Evolutionary conservation across 1,140 invertebrate genomes (phyloP).

Genomic region (Tribolium castaneum): DNA sequence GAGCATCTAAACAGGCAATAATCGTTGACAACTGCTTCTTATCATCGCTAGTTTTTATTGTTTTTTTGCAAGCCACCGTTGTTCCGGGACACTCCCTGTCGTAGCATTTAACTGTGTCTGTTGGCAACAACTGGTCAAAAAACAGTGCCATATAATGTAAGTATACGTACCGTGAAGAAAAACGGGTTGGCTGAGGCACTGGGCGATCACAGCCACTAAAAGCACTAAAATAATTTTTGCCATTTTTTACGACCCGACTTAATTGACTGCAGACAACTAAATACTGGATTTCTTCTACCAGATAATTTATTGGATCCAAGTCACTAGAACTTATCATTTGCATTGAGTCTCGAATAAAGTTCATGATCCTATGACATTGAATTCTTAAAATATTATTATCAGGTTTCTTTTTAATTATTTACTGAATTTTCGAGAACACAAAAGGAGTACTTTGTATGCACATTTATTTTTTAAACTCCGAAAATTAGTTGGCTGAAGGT

Average conservation of each 20-base stretch:
- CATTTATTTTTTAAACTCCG: neutral
- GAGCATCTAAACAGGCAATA: conserved; percentile 50
- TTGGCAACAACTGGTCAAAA: neutral
- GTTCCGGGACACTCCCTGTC: conserved; percentile 46
- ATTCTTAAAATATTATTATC: conserved; percentile 1
- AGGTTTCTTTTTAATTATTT: neutral
- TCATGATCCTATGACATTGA: neutral
- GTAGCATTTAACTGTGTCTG: conserved; percentile 43
- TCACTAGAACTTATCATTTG: neutral
- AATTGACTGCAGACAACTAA: neutral
- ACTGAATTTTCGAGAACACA: neutral
- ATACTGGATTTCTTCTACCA: neutral
- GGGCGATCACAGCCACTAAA: neutral
- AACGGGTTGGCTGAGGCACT: neutral
- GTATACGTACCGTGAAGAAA: conserved; percentile 6
- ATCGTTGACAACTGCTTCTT: conserved; percentile 44
- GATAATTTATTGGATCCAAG: neutral
- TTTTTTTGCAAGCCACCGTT: conserved; percentile 51
- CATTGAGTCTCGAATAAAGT: neutral
- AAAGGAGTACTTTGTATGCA: neutral
- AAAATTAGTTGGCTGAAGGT: neutral
- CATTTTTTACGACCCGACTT: neutral
- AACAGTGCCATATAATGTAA: neutral
- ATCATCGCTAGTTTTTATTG: conserved; percentile 44
- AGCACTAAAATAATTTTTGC: conserved; percentile 21